Base-by-base conservation (phyloP, 2,888 invertebrate genomes). In the Idaea aversata region DNA sequence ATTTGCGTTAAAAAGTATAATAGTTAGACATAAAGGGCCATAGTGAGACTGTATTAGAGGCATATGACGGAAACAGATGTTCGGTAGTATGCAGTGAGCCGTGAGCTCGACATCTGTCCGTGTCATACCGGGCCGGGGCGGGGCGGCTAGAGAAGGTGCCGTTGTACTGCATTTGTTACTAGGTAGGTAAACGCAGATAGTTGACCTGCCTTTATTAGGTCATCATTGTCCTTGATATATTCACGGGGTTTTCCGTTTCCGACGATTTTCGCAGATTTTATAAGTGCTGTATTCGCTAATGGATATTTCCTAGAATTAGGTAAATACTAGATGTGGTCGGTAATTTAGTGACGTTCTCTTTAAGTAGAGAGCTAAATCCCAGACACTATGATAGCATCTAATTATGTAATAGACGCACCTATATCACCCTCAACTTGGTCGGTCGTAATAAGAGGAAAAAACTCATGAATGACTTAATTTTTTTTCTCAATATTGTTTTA, bases 31-130 rank as follows among this genome's bases (percentile, higher is more conserved):
- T 34, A 59, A 59, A 59, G 59, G 59, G 59, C 59, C 59, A 59
- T 34, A 34, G 34, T 7, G 25, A 10, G 34, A 10, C 25, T 59
- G 34, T 6, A 34, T 13, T 59, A 59, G 58, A 63, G 64, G 69
- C 81, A 80, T 77, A 69, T 79, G 82, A 75, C 77, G 82, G 82
- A 79, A 81, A 71, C 82, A 82, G 82, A 76, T 82, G 77, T 70
- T 69, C 72, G 65, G 60, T 62, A 34, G 73, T 74, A 76, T 62
- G 78, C 77, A 69, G 69, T 69, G 70, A 67, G 36, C 75, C 77
- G 74, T 71, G 74, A 72, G 78, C 78, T 75, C 77, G 63, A 71
- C 80, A 80, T 75, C 77, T 79, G 79, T 71, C 59, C 63, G 64
- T 72, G 57, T 70, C 74, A 72, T 66, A 65, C 47, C 47, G 47